These are phyloP conservation scores for Microcebus griseorufus DNA, from an alignment of 2,113 vertebrate genomes.

Conservation along the genomic window DNA sequence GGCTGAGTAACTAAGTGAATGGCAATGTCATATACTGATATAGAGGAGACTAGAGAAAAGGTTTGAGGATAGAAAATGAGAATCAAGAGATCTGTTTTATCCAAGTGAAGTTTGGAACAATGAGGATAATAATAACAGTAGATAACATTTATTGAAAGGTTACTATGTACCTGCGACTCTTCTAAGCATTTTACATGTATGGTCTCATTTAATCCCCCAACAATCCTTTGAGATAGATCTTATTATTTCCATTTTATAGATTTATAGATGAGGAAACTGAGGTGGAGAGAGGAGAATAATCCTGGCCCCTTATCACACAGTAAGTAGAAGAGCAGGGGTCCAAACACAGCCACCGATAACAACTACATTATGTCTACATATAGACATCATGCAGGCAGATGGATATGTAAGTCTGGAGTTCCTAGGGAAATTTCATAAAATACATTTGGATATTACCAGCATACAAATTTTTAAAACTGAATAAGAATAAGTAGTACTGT, in stretches of 20 bases:
- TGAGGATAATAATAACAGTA: not conserved
- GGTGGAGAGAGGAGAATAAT: not conserved
- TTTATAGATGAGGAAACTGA: not conserved
- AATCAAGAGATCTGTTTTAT: not conserved
- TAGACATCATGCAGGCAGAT: not conserved
- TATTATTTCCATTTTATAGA: not conserved
- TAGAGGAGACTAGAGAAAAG: not conserved
- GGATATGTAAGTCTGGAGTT: not conserved
- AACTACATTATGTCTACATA: not conserved
- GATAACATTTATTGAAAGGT: not conserved
- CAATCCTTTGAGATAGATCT: not conserved
- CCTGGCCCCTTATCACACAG: not conserved
- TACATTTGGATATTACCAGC: not conserved
- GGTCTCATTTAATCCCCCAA: not conserved
- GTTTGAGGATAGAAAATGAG: not conserved
- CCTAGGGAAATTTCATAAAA: slow-evolving; percentile 1
- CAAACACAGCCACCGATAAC: not conserved
- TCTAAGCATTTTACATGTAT: not conserved
- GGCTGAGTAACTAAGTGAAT: not conserved
- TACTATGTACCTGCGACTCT: not conserved
- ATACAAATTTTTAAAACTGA: not conserved
- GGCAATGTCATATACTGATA: not conserved
- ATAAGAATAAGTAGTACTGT: not conserved
- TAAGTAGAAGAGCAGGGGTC: not conserved
- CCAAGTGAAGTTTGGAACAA: not conserved